A percentile compares a stretch with the other conserved stretches of the same genome.
Conservation (phyloP, 2,888 invertebrate species). For the Tetropium fuscum region DNA sequence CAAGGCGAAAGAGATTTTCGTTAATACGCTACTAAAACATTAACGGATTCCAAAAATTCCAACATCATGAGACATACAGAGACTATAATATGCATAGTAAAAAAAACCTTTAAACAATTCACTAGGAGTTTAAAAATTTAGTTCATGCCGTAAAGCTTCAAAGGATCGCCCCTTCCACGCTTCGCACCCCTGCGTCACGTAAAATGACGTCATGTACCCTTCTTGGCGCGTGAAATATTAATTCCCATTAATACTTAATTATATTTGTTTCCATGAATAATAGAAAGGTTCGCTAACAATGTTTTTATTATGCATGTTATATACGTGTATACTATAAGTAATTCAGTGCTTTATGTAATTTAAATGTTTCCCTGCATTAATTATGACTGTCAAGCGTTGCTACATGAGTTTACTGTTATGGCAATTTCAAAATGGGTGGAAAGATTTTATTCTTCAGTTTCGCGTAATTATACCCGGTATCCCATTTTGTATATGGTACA, state of each 20-base stretch:
- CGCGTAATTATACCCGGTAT: conserved; percentile 31
- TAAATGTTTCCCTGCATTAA: conserved; percentile 51
- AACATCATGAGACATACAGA: not conserved
- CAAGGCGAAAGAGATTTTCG: not conserved
- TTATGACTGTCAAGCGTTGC: conserved; percentile 39
- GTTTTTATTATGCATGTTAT: conserved; percentile 59
- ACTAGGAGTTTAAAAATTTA: conserved; percentile 51
- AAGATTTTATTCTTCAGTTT: conserved; percentile 28
- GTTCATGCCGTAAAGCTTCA: conserved; percentile 50
- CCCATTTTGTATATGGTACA: conserved; percentile 33
- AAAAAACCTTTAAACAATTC: conserved; percentile 49
- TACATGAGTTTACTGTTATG: conserved; percentile 17
- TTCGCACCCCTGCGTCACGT: conserved; percentile 49
- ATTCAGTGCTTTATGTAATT: conserved; percentile 54
- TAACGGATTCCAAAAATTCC: not conserved
- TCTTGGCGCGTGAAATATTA: conserved; percentile 56
- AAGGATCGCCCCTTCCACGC: conserved; percentile 54
- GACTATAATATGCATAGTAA: conserved; percentile 9
- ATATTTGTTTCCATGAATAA: conserved; percentile 60
- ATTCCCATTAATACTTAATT: conserved; percentile 59
- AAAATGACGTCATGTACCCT: conserved; percentile 57
- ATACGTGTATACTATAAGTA: conserved; percentile 53
- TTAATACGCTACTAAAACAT: not conserved
- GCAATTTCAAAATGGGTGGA: conserved; percentile 24
- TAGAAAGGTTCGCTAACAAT: conserved; percentile 59